A percentile compares a stretch with the other conserved stretches of the same genome.
phyloP scores from a whole-genome alignment of 2,113 vertebrate genomes.

The Rhizomys pruinosus region DNA sequence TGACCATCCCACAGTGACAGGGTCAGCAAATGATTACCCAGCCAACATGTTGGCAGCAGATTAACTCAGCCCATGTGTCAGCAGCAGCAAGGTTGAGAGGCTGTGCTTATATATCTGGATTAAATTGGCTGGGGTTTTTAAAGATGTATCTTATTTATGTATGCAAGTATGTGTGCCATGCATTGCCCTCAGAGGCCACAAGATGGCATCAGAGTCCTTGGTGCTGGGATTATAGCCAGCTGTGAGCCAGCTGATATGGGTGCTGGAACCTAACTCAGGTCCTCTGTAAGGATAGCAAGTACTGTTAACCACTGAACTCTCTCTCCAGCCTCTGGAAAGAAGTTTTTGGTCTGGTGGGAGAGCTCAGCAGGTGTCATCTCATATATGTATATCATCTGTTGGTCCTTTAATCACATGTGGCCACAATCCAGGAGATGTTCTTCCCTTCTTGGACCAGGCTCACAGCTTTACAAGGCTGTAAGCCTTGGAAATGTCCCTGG shows the following conservation, averaged over 20 bases:
- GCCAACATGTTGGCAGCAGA: too few species aligned
- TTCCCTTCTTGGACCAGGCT: too few species aligned
- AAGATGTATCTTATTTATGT: not conserved
- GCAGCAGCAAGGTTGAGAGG: not conserved
- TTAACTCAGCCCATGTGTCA: not conserved
- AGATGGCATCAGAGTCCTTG: not conserved
- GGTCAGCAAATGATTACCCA: not conserved
- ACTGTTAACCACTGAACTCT: not conserved
- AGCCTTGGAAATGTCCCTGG: too few species aligned
- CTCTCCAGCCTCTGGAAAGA: not conserved
- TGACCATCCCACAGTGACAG: not conserved
- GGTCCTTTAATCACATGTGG: too few species aligned
- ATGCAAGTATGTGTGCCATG: not conserved
- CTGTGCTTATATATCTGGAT: not conserved
- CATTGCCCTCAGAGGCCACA: not conserved
- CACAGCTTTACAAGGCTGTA: too few species aligned
- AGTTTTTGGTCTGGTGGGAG: not conserved
- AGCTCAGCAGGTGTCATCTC: too few species aligned
- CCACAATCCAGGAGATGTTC: too few species aligned
- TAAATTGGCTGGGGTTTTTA: not conserved
- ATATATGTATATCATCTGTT: too few species aligned
- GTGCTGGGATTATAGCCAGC: not conserved
- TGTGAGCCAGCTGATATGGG: not conserved
- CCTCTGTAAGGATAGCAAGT: not conserved
- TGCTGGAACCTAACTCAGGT: not conserved